Base-by-base conservation (phyloP, 2,797 vertebrate genomes). In the Lindbergichthys nudifrons region DNA sequence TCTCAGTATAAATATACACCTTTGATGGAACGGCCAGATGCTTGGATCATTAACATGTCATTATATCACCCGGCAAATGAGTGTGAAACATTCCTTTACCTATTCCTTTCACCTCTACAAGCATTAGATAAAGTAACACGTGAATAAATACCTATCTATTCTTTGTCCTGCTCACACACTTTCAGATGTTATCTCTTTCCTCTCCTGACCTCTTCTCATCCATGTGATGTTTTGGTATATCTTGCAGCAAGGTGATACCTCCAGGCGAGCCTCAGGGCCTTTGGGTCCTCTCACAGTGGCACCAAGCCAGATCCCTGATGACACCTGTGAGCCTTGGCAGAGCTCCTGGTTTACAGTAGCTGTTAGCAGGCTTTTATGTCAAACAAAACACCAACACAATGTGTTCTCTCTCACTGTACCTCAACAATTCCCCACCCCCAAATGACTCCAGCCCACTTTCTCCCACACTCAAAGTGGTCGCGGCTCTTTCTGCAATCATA, bases 301-400 rank as follows among this genome's bases (percentile, higher is more conserved):
- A 59, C 5, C 0, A 21, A 42, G 75, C 91, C 91, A 93, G 85
- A 86, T 85, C 81, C 85, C 77, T 0, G 68, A 87, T 91, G 91
- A 91, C 88, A 90, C 89, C 85, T 88, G 86, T 89, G 87, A 90
- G 88, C 83, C 76, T 88, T 92, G 92, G 89, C 92, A 84, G 76
- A 74, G 85, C 80, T 92, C 85, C 88, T 88, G 79, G 85, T 89
- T 86, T 92, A 91, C 87, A 81, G 85, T 89, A 85, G 85, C 84
- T 84, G 89, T 90, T 89, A 84, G 88, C 82, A 32, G 82, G 71
- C 81, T 85, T 90, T 88, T 84, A 87, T 91, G 87, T 92, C 85
- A 82, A 92, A 92, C 91, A 91, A 92, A 91, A 89, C 87, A 86
- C 77, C 65, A 58, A 88, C 87, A 84, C 85, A 82, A 77, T 87